Evolutionary conservation across 2,888 invertebrate genomes (phyloP).

Genomic region (Spilarctia lutea): DNA sequence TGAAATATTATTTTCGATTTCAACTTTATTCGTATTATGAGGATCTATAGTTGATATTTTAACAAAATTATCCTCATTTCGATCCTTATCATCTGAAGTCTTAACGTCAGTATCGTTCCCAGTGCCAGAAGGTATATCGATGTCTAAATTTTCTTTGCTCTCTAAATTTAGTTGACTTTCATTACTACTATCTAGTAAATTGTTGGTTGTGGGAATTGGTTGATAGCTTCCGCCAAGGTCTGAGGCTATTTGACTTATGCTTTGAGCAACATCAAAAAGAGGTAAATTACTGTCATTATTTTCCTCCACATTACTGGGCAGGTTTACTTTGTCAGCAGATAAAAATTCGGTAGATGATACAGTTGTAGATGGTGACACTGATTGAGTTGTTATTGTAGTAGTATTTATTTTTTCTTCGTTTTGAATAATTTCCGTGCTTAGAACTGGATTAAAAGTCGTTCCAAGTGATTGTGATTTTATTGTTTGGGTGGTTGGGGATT

Average conservation of each 20-base stretch:
- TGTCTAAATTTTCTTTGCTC: slow-evolving; percentile 79
- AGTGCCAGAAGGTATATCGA: slow-evolving; percentile 70
- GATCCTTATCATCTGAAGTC: slow-evolving; percentile 42
- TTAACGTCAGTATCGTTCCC: slow-evolving; percentile 55
- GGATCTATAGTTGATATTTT: slow-evolving; percentile 79
- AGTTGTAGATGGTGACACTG: slow-evolving; percentile 77
- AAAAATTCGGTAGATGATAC: slow-evolving; percentile 71
- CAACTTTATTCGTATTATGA: slow-evolving; percentile 52
- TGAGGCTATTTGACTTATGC: slow-evolving; percentile 83
- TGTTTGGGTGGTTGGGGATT: slow-evolving; percentile 28
- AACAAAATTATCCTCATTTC: slow-evolving; percentile 67
- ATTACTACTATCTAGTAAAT: slow-evolving; percentile 70
- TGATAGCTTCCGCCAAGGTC: slow-evolving; percentile 75
- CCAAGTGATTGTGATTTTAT: slow-evolving; percentile 23
- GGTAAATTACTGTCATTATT: slow-evolving; percentile 50
- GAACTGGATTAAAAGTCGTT: slow-evolving; percentile 48
- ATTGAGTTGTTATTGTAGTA: slow-evolving; percentile 80
- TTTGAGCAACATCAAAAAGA: slow-evolving; percentile 81
- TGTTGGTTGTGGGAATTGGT: slow-evolving; percentile 72
- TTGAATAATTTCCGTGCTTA: slow-evolving; percentile 50
- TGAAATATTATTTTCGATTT: slow-evolving; percentile 26
- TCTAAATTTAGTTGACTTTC: slow-evolving; percentile 65
- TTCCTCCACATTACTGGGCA: slow-evolving; percentile 30
- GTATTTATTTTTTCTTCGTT: slow-evolving; percentile 67
- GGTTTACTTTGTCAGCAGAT: slow-evolving; percentile 52